Evolutionary conservation across 2,888 invertebrate genomes (phyloP), one percentile per base, ranked within the genome.

Genomic region (Erpobdella octoculata): DNA sequence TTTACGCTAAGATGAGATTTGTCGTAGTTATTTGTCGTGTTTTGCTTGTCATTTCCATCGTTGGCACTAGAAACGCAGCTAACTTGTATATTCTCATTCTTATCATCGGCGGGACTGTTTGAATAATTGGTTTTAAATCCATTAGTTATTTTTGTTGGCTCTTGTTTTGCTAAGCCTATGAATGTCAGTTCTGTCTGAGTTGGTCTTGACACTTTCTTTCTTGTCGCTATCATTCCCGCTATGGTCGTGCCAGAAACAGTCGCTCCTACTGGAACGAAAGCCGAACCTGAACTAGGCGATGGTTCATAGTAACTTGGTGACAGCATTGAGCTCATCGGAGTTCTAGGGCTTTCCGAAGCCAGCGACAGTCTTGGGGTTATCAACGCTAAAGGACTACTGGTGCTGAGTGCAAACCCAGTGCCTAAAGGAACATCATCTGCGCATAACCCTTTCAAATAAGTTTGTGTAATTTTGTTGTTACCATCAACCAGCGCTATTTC

Each of bases 191-290:
- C 58, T 18, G 69, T 48, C 21, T 69, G 69, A 15, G 36, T 69
- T 4, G 69, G 36, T 33, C 69, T n/a, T 15, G 48, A 41, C 15
- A 69, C 69, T 21, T 58, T 33, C 1, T 58, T 36, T 21, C 37
- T 48, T 4, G 46, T 53, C n/a, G 69, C 31, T 58, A 69, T 58
- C 69, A 69, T 69, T 2, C 69, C 69, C 18, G 67, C 48, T 28
- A 46, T 9, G 4, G 65, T 35, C 1, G 62, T 28, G n/a, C 62
- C 35, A 18, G 31, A 33, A 15, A 33, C 62, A 1, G 62, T n/a
- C 6, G 62, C n/a, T 28, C 9, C 15, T 28, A 62, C 28, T n/a
- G 33, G 35, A 21, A 62, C 33, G 18, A 28, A n/a, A 5, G 62
- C 31, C 4, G 62, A 31, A 33, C 31, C 33, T 6, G 53, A 53